Conservation (phyloP, 2,888 invertebrate genomes). For the Belgica antarctica region DNA sequence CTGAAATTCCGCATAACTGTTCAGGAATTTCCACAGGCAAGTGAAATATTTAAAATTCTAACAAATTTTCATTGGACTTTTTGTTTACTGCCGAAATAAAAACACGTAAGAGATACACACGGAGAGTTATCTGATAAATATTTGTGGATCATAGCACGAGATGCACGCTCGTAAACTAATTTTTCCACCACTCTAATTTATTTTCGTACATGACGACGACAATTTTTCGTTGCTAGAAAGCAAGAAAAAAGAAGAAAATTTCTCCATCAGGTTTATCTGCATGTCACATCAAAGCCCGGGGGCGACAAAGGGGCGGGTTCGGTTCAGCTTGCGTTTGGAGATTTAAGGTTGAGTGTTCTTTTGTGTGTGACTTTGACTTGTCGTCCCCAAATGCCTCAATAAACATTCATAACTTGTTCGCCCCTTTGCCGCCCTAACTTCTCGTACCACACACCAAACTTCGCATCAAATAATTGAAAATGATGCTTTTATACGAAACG, state of each 20-base stretch:
- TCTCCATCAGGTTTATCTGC: too few relatives aligned
- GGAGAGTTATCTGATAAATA: conserved; percentile 4
- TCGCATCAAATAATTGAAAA: not conserved
- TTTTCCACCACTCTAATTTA: not conserved
- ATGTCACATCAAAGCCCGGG: too few relatives aligned
- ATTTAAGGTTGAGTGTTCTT: too few relatives aligned
- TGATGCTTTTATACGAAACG: conserved; percentile 8
- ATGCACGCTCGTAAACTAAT: not conserved
- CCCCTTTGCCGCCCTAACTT: too few relatives aligned
- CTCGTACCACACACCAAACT: not conserved
- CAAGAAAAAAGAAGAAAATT: too few relatives aligned
- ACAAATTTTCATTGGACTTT: not conserved
- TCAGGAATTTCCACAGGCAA: not conserved
- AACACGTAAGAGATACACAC: not conserved
- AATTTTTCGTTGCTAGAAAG: too few relatives aligned
- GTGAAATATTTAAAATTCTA: not conserved
- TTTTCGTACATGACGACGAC: conserved; percentile 1
- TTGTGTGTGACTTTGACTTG: too few relatives aligned
- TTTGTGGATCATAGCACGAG: not conserved
- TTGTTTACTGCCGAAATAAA: not conserved
- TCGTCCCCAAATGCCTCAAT: too few relatives aligned
- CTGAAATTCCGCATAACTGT: not conserved
- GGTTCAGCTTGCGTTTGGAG: too few relatives aligned
- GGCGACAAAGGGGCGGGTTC: too few relatives aligned
- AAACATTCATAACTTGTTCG: too few relatives aligned